A percentile compares a stretch with the other conserved stretches of the same genome.
These are phyloP conservation scores for Todiramphus chloris DNA, from an alignment of 2,113 vertebrate genomes.

Conservation along the genomic window DNA sequence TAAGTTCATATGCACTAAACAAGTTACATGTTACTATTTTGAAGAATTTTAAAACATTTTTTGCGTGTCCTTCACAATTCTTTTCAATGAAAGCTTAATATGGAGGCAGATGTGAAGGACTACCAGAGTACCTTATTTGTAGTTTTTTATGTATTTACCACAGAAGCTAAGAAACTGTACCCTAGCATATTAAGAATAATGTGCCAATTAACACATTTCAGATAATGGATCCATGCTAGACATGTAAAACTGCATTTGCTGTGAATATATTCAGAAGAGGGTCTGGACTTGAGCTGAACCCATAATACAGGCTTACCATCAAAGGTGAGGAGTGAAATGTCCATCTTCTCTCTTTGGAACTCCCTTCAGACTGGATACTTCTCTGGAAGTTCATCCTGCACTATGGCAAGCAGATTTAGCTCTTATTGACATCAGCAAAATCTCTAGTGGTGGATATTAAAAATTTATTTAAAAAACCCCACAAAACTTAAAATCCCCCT, in stretches of 20 bases:
- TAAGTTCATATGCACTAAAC: not conserved
- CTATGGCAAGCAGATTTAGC: not conserved
- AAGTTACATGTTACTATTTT: not conserved
- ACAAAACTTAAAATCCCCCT: not conserved
- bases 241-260: not conserved
- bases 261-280: not conserved
- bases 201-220: not conserved
- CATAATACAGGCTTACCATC: not conserved
- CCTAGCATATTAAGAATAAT: not conserved
- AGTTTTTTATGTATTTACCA: not conserved
- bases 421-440: not conserved
- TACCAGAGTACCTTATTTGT: not conserved
- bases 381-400: not conserved
- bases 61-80: not conserved
- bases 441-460: not conserved
- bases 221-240: not conserved
- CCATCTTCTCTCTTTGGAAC: not conserved
- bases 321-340: not conserved
- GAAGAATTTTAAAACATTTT: not conserved
- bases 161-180: not conserved
- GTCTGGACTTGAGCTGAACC: not conserved
- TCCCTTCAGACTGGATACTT: not conserved
- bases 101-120: not conserved
- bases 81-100: not conserved
- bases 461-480: not conserved